A percentile compares a stretch with the other conserved stretches of the same genome.
phyloP scores from a whole-genome alignment of 2,113 vertebrate species.

The Apaloderma vittatum region DNA sequence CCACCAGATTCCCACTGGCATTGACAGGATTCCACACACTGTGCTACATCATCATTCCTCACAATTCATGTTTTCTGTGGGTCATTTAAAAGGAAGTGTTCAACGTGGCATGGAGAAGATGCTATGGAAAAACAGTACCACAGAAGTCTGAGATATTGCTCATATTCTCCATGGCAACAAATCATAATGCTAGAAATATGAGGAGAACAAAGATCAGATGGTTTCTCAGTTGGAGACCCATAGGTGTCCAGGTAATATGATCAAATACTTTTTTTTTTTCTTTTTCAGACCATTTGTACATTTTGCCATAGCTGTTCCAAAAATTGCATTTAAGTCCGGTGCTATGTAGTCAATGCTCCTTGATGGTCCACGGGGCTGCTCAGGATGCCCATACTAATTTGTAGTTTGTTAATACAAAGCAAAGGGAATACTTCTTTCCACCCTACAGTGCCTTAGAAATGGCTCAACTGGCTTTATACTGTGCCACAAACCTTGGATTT shows the following conservation, averaged over 20 bases:
- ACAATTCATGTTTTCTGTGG: not conserved
- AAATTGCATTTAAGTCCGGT: not conserved
- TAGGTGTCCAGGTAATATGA: not conserved
- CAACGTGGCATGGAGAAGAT: not conserved
- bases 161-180: slow-evolving; percentile 67
- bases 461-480: not conserved
- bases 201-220: not conserved
- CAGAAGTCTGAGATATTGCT: not conserved
- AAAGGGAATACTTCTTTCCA: slow-evolving; percentile 24
- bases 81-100: not conserved
- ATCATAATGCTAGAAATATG: slow-evolving; percentile 25
- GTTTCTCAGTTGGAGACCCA: not conserved
- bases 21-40: accelerated
- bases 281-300: not conserved
- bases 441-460: not conserved
- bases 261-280: not conserved
- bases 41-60: not conserved
- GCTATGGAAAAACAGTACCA: not conserved
- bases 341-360: not conserved
- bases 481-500: not conserved
- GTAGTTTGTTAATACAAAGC: slow-evolving; percentile 9
- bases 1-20: not conserved
- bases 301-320: not conserved
- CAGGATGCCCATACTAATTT: not conserved
- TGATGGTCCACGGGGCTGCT: not conserved